These are phyloP conservation scores for Chlamydotis undulata DNA, from an alignment of 2,113 vertebrate species.

Conservation along the genomic window DNA sequence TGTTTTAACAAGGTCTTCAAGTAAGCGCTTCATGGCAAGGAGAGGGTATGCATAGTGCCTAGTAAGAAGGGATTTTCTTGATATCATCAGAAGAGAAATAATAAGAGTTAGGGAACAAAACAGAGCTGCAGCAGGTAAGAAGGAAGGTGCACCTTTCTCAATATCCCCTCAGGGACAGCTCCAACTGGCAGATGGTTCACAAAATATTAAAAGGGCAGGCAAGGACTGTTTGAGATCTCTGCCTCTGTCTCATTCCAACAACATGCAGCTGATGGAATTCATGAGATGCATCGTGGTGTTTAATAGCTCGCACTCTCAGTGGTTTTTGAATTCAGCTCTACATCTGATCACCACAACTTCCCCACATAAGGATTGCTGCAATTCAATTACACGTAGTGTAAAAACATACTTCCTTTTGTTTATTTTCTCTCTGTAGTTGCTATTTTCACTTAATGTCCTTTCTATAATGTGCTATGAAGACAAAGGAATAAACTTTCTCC, in stretches of 20 bases:
- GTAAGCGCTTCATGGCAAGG: not conserved
- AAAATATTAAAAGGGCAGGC: not conserved
- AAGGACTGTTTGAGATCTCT: not conserved
- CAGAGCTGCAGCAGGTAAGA: not conserved
- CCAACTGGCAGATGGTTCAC: not conserved
- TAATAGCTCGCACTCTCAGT: not conserved
- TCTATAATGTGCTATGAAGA: not conserved
- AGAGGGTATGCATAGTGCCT: not conserved
- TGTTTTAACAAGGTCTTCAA: not conserved
- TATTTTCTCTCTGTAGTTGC: not conserved
- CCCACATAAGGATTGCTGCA: not conserved
- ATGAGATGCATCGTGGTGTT: not conserved
- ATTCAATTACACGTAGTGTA: not conserved
- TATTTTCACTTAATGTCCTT: not conserved
- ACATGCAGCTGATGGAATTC: not conserved
- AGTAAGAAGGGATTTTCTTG: not conserved
- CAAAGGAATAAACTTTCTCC: not conserved
- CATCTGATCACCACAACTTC: not conserved
- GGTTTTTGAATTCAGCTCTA: not conserved
- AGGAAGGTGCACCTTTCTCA: not conserved
- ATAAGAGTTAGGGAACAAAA: not conserved
- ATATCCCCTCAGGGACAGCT: not conserved
- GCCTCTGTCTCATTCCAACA: not conserved
- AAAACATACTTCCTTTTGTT: not conserved
- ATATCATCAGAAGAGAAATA: not conserved